A percentile compares a stretch with the other conserved stretches of the same genome.
These are phyloP conservation scores for Rhamnusium bicolor DNA, from an alignment of 2,888 invertebrate genomes.

Conservation along the genomic window DNA sequence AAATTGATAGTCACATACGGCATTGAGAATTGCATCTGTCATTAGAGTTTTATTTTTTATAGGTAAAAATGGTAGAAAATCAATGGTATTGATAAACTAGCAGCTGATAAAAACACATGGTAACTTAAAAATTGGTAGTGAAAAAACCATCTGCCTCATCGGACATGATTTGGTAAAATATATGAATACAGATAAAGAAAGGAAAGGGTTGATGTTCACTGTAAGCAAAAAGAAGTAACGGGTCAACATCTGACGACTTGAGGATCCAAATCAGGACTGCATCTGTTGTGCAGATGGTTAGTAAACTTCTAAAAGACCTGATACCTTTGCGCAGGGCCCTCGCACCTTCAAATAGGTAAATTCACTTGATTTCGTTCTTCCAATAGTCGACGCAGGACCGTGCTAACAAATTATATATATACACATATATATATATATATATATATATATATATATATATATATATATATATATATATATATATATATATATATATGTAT, in stretches of 20 bases:
- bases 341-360: slow-evolving; percentile 29
- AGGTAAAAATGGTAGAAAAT: slow-evolving; percentile 55
- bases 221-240: slow-evolving; percentile 67
- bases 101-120: slow-evolving; percentile 69
- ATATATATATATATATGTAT: too few species aligned
- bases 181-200: slow-evolving; percentile 66
- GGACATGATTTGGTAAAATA: slow-evolving; percentile 69
- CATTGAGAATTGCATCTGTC: slow-evolving; percentile 13
- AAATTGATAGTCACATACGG: background rate
- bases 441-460: too few species aligned
- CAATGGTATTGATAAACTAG: slow-evolving; percentile 55
- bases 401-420: background rate
- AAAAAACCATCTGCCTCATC: slow-evolving; percentile 67
- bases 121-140: slow-evolving; percentile 63
- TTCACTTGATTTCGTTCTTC: slow-evolving; percentile 27
- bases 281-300: slow-evolving; percentile 70
- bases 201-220: slow-evolving; percentile 63
- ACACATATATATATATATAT: too few species aligned
- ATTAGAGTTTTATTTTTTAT: slow-evolving; percentile 25
- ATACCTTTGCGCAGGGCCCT: slow-evolving; percentile 52
- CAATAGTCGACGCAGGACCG: slow-evolving; percentile 17
- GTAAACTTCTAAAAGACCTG: slow-evolving; percentile 52
- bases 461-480: too few species aligned
- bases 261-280: slow-evolving; percentile 68
- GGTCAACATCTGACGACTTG: slow-evolving; percentile 66